Conservation (phyloP, 2,888 invertebrate species). For the Acronicta psi region DNA sequence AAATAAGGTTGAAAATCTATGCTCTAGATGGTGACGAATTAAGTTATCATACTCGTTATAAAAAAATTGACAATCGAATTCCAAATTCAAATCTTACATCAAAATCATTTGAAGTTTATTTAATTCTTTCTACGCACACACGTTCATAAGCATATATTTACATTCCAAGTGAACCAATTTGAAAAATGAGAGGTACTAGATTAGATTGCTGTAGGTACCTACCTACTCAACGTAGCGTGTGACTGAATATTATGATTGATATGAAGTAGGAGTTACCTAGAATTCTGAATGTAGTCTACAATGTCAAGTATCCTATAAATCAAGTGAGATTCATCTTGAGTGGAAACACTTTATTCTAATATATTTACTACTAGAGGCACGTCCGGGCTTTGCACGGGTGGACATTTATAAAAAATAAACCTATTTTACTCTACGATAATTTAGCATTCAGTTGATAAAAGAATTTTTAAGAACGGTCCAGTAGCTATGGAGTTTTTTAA, state of each 20-base stretch:
- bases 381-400: no score
- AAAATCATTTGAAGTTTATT: no score
- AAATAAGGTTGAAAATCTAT: no score
- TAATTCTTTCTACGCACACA: no score
- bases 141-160: neutral
- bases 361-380: constrained; percentile 4
- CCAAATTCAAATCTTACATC: no score
- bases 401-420: neutral
- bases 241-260: constrained; percentile 35
- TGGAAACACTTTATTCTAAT: constrained; percentile 14
- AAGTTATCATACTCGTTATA: no score
- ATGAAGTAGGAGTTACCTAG: constrained; percentile 18
- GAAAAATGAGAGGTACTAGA: constrained; percentile 4
- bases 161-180: neutral
- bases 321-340: constrained; percentile 7
- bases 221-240: constrained; percentile 1
- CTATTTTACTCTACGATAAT: no score
- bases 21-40: no score
- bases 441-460: no score
- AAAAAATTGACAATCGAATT: no score
- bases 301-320: constrained; percentile 29
- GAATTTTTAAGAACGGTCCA: no score
- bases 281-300: constrained; percentile 14
- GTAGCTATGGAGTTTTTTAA: no score
- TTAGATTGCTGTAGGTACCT: constrained; percentile 16